Evolutionary conservation across 2,113 vertebrate genomes (phyloP).

Genomic region (Hemibagrus wyckioides): DNA sequence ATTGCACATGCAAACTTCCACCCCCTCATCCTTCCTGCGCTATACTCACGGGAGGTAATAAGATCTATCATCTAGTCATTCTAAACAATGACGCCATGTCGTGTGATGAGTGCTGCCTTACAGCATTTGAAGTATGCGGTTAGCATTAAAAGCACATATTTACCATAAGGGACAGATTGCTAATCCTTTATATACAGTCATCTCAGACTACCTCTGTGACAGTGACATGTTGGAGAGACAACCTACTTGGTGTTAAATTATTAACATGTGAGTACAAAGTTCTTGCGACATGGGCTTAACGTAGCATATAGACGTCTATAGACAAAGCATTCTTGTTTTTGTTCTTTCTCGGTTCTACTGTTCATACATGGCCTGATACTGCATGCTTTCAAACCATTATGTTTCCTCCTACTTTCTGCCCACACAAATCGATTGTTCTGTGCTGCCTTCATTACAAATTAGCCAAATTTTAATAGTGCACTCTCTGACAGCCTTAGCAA

Average conservation of each 20-base stretch:
- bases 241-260: slow-evolving; percentile 12
- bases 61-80: slow-evolving; percentile 25
- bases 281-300: neutral
- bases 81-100: slow-evolving; percentile 32
- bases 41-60: slow-evolving; percentile 28
- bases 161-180: slow-evolving; percentile 8
- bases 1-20: neutral
- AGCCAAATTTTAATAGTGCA: neutral
- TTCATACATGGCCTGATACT: slow-evolving; percentile 4
- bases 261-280: slow-evolving; percentile 14
- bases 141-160: neutral
- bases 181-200: neutral
- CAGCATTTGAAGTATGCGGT: slow-evolving; percentile 17
- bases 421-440: slow-evolving; percentile 29
- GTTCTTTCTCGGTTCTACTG: neutral
- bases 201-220: neutral
- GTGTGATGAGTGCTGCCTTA: slow-evolving; percentile 30
- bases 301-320: slow-evolving; percentile 2
- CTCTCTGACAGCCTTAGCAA: slow-evolving; percentile 13
- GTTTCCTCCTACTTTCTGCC: slow-evolving; percentile 41
- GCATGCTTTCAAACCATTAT: slow-evolving; percentile 19
- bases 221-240: neutral
- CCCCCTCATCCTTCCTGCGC: neutral
- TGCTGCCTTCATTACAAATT: slow-evolving; percentile 21
- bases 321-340: neutral